These are phyloP conservation scores for Tribolium freemani DNA, from an alignment of 2,888 invertebrate genomes.

Conservation along the genomic window DNA sequence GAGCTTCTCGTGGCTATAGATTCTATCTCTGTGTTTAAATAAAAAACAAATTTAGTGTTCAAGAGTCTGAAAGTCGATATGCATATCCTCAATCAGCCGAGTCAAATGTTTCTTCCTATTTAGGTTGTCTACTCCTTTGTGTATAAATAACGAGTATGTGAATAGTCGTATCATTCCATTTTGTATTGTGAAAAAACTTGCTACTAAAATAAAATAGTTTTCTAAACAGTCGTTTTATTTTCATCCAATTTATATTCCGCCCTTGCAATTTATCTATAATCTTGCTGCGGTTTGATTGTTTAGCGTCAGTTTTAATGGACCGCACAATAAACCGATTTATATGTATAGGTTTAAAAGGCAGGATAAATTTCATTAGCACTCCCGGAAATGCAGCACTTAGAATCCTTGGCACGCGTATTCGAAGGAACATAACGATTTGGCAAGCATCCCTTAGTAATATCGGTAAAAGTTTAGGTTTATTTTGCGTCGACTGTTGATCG, in stretches of 20 bases:
- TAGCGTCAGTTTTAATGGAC: constrained; percentile 54
- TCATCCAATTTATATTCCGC: constrained; percentile 18
- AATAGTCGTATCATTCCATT: constrained; percentile 42
- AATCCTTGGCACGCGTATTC: constrained; percentile 59
- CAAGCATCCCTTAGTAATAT: constrained; percentile 48
- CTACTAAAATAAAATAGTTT: constrained; percentile 45
- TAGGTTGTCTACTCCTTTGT: constrained; percentile 24
- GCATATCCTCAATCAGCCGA: constrained; percentile 8
- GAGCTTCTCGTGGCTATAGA: background rate
- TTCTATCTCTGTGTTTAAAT: background rate
- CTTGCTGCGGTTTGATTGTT: constrained; percentile 31
- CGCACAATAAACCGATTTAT: constrained; percentile 62
- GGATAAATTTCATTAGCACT: constrained; percentile 63
- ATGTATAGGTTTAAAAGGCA: constrained; percentile 61
- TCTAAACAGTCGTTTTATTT: constrained; percentile 20
- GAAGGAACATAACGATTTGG: constrained; percentile 57
- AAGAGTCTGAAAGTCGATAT: constrained; percentile 4
- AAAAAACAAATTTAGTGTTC: constrained; percentile 5
- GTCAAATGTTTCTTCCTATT: constrained; percentile 30
- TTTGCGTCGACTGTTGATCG: constrained; percentile 48
- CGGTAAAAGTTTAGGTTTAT: constrained; percentile 56
- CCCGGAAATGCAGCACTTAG: constrained; percentile 57
- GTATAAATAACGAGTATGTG: constrained; percentile 18
- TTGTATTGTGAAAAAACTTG: constrained; percentile 44
- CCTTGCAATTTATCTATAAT: constrained; percentile 33